Conservation (phyloP, 2,113 vertebrate genomes). For the Tyto alba region DNA sequence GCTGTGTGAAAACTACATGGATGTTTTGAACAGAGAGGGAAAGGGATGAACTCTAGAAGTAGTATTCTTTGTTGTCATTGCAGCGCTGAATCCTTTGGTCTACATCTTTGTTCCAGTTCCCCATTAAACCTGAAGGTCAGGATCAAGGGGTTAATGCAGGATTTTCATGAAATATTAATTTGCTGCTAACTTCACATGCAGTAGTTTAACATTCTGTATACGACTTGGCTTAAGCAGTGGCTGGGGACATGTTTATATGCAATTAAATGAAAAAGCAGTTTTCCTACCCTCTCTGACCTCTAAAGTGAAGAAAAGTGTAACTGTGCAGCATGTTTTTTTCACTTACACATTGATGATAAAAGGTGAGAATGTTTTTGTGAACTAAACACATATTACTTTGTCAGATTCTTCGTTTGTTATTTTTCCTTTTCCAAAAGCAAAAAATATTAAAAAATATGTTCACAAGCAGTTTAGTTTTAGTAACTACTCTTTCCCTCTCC, state of each 20-base stretch:
- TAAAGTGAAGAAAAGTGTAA: conserved; percentile 28
- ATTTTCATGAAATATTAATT: conserved; percentile 61
- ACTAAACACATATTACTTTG: neutral
- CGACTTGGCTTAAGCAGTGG: conserved; percentile 8
- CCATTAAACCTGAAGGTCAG: conserved; percentile 32
- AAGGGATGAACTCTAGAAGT: neutral
- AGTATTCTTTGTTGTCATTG: neutral
- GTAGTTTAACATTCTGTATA: conserved; percentile 45
- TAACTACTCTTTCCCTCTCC: neutral
- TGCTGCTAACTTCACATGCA: conserved; percentile 36
- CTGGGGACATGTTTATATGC: conserved; percentile 55
- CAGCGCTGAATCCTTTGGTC: neutral
- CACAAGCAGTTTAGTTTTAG: neutral
- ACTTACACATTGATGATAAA: conserved; percentile 5
- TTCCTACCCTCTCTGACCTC: conserved; percentile 39
- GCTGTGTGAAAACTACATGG: neutral
- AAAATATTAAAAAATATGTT: neutral
- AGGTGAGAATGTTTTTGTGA: neutral
- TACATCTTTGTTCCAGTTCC: neutral
- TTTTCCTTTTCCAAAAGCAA: neutral
- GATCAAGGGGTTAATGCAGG: conserved; percentile 34
- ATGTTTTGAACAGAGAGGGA: neutral
- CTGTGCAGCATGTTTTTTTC: neutral
- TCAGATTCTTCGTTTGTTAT: neutral
- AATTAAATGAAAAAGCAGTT: conserved; percentile 51